Base-by-base conservation (phyloP, 2,113 vertebrate species). In the Anas platyrhynchos region DNA sequence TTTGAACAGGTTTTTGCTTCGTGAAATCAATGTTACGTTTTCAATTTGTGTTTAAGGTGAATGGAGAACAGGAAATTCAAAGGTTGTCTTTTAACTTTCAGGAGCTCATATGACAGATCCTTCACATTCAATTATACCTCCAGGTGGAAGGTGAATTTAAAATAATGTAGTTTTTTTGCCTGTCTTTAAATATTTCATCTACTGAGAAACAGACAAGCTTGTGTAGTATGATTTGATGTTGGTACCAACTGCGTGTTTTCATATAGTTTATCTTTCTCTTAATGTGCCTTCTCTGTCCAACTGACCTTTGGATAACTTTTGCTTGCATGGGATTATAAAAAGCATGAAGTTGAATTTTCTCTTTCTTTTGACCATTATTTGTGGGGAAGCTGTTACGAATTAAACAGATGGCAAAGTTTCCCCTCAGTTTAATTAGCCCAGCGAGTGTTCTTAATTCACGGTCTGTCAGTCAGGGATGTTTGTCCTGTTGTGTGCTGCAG, bases 131-230 rank as follows among this genome's bases (percentile, higher is more conserved):
- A 1, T 97, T 80, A 41, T 91, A 67, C 97, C 97, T 80, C 89
- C 96, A 34, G n/a, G 73, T 83, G 96, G 94, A 98, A 98, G 98
- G 98, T 98, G 93, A 97, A 75, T 88, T 88, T 61, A 68, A 91
- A 86, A 88, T 71, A 61, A 55, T 78, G 10, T 5, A 5, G 2
- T 36, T 54, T 55, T 54, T 95, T 34, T 41, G 46, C 13, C 23
- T 22, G n/a, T 63, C 34, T 78, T n/a, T 21, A 41, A 52, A 4
- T 52, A 41, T 52, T 62, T 65, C 15, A 38, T 36, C 21, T 38
- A 32, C 9, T 41, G 52, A 55, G 29, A 56, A 22, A 16, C 36
- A 56, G 27, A 16, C 8, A 36, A 43, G 15, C 27, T 23, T 52
- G 13, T 41, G 29, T 26, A 18, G 34, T 31, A 13, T 50, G 27